phyloP scores from a whole-genome alignment of 2,888 invertebrate species.

The Galerucella nymphaeae region DNA sequence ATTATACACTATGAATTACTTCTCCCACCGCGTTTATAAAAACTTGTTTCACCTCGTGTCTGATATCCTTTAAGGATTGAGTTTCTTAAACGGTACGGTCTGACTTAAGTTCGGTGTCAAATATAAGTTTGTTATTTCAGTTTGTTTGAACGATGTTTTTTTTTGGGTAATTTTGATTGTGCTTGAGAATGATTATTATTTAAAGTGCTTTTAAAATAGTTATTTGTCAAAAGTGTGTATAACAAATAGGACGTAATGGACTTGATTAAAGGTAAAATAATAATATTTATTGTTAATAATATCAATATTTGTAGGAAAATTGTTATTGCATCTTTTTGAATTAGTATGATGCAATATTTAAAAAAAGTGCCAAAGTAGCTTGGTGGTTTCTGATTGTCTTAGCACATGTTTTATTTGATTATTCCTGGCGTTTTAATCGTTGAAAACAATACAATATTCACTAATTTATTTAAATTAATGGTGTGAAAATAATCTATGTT shows the following conservation, averaged over 20 bases:
- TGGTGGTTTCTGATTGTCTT: too few relatives aligned
- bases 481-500: neutral
- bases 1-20: conserved; percentile 8
- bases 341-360: neutral
- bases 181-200: neutral
- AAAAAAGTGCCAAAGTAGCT: neutral
- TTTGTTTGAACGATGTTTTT: neutral
- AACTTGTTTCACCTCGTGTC: conserved; percentile 9
- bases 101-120: conserved; percentile 3
- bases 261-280: neutral
- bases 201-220: neutral
- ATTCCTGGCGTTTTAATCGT: too few relatives aligned
- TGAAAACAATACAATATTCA: too few relatives aligned
- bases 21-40: conserved; percentile 9
- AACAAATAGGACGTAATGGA: neutral
- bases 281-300: neutral
- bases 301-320: neutral
- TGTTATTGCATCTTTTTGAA: neutral
- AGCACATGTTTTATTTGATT: neutral
- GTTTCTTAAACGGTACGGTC: neutral
- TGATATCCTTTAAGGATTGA: conserved; percentile 5
- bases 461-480: too few relatives aligned
- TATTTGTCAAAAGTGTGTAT: neutral
- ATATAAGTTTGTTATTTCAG: neutral
- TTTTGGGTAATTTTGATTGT: neutral